These are phyloP conservation scores for Urocynchramus pylzowi DNA, from an alignment of 2,113 vertebrate species.

Conservation along the genomic window DNA sequence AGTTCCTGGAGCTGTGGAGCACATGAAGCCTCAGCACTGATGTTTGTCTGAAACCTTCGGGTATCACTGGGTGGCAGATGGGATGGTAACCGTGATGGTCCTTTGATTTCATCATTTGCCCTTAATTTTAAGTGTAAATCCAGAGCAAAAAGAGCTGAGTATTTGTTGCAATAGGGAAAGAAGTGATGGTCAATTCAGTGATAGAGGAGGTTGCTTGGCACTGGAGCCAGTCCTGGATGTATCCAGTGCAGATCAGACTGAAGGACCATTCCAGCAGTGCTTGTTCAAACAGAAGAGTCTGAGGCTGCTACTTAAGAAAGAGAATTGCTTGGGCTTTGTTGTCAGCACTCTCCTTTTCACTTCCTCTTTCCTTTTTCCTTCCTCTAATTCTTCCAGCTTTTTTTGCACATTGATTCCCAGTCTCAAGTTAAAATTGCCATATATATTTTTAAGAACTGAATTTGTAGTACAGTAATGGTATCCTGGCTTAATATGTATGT, in stretches of 20 bases:
- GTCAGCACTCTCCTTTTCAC: neutral
- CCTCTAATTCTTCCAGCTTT: neutral
- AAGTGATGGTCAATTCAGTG: neutral
- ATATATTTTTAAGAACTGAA: neutral
- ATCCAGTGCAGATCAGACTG: neutral
- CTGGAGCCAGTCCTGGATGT: neutral
- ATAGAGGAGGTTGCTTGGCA: neutral
- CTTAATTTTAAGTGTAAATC: neutral
- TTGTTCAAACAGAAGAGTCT: neutral
- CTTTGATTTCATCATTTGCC: neutral
- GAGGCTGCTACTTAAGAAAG: neutral
- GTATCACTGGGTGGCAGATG: neutral
- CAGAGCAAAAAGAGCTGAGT: neutral
- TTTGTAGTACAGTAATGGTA: neutral
- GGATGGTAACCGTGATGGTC: neutral
- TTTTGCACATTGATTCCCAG: neutral
- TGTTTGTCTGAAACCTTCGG: neutral
- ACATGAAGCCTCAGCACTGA: neutral
- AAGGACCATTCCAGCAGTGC: neutral
- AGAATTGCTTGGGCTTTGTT: neutral
- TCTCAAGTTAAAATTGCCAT: neutral
- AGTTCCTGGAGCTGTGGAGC: neutral
- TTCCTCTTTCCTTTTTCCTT: neutral
- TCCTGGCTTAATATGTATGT: neutral
- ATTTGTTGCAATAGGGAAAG: neutral